Percentiles rank a stretch among this genome's conserved stretches.
Conservation (phyloP, 1,140 invertebrate genomes). For the Antheraea mylitta region DNA sequence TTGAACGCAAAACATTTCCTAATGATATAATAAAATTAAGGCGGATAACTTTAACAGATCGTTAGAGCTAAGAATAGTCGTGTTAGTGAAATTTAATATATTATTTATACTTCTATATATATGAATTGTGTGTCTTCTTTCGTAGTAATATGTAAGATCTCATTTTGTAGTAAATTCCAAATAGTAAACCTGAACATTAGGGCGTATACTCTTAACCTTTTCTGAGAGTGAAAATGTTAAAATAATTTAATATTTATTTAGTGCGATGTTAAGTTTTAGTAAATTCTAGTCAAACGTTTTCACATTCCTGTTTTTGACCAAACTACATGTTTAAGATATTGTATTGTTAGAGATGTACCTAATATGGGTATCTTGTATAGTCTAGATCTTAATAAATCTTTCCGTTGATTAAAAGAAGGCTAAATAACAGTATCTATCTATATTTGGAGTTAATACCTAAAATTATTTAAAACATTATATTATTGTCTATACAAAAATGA, state of each 20-base stretch:
- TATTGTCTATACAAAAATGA: too few relatives aligned
- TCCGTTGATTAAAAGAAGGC: not conserved
- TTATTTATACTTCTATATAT: not conserved
- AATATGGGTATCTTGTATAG: not conserved
- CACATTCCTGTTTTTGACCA: conserved; percentile 77
- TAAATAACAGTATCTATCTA: not conserved
- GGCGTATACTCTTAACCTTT: conserved; percentile 35
- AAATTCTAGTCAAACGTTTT: conserved; percentile 77
- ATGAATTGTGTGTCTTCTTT: conserved; percentile 23
- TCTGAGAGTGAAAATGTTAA: conserved; percentile 51
- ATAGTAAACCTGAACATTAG: conserved; percentile 40
- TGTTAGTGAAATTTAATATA: conserved; percentile 5
- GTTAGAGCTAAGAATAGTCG: not conserved
- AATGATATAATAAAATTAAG: not conserved
- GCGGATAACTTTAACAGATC: conserved; percentile 6
- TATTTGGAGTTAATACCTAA: too few relatives aligned
- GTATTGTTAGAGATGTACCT: not conserved
- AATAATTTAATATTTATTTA: conserved; percentile 71
- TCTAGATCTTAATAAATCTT: not conserved
- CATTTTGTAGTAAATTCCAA: conserved; percentile 56
- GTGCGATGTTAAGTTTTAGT: conserved; percentile 73
- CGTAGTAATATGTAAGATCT: conserved; percentile 50
- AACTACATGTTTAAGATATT: conserved; percentile 50
- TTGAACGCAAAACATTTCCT: not conserved
- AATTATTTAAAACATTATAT: too few relatives aligned